Conservation (phyloP, 2,113 vertebrate species). For the Rhea pennata region DNA sequence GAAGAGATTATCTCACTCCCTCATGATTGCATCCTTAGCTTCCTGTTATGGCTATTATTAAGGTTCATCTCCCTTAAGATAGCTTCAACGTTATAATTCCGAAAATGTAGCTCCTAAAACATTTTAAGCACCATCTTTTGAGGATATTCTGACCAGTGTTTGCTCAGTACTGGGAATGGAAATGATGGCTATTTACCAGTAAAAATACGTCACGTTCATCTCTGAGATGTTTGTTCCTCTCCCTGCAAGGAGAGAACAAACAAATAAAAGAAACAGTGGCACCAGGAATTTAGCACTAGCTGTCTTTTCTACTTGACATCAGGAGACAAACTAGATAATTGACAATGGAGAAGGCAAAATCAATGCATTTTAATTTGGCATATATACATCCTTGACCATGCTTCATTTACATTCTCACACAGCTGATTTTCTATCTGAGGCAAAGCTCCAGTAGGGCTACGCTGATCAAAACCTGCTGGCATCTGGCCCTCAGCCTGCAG, state of each 20-base stretch:
- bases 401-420: background rate
- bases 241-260: slow-evolving; percentile 74
- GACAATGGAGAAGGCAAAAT: background rate
- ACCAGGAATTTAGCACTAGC: background rate
- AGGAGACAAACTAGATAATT: background rate
- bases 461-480: background rate
- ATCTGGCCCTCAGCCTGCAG: background rate
- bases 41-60: background rate
- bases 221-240: slow-evolving; percentile 93
- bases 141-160: background rate
- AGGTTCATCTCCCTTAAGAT: background rate
- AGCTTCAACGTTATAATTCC: background rate
- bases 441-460: background rate
- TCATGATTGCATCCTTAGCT: background rate
- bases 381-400: background rate
- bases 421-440: background rate
- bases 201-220: slow-evolving; percentile 87
- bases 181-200: slow-evolving; percentile 66
- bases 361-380: background rate
- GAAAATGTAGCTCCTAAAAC: background rate
- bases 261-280: background rate
- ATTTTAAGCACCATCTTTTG: background rate
- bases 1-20: background rate
- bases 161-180: background rate
- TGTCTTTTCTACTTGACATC: background rate